A percentile compares a stretch with the other conserved stretches of the same genome.
Evolutionary conservation across 2,888 invertebrate genomes (phyloP).

Genomic region (Drymonia ruficornis): DNA sequence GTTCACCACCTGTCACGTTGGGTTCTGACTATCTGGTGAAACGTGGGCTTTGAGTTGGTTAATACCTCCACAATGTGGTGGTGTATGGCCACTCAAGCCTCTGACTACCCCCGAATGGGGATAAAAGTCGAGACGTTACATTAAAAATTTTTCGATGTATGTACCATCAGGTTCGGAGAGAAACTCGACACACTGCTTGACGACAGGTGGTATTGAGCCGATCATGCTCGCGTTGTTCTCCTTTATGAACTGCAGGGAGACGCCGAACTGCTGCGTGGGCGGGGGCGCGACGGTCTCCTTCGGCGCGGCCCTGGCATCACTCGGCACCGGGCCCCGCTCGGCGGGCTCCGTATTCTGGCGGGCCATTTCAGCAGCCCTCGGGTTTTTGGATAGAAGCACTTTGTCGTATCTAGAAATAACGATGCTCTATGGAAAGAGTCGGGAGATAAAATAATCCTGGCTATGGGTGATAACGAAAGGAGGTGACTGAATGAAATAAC

Average conservation of each 20-base stretch:
- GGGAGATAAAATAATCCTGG: too few species aligned
- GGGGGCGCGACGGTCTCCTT: constrained; percentile 57
- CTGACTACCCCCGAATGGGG: too few species aligned
- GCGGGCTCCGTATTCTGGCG: constrained; percentile 27
- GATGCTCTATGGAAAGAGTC: neutral
- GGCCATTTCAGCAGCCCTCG: constrained; percentile 67
- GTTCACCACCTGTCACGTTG: too few species aligned
- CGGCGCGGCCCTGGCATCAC: constrained; percentile 25
- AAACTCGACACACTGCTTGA: constrained; percentile 95
- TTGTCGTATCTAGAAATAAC: constrained; percentile 88
- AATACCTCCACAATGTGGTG: too few species aligned
- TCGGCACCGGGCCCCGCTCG: constrained; percentile 24
- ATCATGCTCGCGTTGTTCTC: constrained; percentile 91
- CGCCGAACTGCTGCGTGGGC: constrained; percentile 97
- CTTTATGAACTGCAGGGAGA: constrained; percentile 95
- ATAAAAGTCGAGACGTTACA: too few species aligned
- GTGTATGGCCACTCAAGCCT: too few species aligned
- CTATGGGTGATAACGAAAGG: too few species aligned
- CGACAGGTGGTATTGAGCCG: constrained; percentile 95
- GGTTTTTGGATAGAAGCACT: constrained; percentile 86
- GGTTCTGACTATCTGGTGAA: too few species aligned
- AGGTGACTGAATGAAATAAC: too few species aligned
- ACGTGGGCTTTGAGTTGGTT: too few species aligned
- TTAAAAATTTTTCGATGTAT: constrained; percentile 26
- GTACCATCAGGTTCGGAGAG: constrained; percentile 95